These are phyloP conservation scores for Hyperoplus immaculatus DNA, from an alignment of 2,797 vertebrate species.

Conservation along the genomic window DNA sequence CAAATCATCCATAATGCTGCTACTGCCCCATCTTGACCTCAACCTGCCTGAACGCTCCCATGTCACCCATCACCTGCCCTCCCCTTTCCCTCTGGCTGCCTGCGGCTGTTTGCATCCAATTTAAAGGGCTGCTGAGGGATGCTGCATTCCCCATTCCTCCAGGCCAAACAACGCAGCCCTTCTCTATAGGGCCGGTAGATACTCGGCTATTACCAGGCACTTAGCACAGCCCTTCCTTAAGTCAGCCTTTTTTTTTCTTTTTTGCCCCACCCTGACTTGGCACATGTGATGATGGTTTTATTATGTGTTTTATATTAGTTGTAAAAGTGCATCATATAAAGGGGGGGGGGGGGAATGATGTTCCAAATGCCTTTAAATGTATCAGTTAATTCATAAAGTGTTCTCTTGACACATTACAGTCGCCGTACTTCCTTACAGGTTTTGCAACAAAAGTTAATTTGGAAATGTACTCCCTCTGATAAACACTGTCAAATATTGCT, in stretches of 20 bases:
- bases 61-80: constrained; percentile 41
- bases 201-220: constrained; percentile 37
- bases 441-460: not conserved
- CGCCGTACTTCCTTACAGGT: not conserved
- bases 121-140: constrained; percentile 62
- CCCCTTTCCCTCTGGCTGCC: constrained; percentile 30
- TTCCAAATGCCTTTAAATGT: constrained; percentile 14
- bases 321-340: constrained; percentile 16
- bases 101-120: constrained; percentile 62
- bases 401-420: constrained; percentile 4
- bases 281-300: constrained; percentile 22
- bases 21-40: constrained; percentile 48
- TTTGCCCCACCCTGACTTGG: constrained; percentile 22
- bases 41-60: constrained; percentile 9
- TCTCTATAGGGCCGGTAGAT: constrained; percentile 5
- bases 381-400: constrained; percentile 5
- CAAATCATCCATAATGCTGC: constrained; percentile 57
- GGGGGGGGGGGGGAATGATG: no score
- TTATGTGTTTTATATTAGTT: not conserved
- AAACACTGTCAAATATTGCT: not conserved
- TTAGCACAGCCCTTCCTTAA: constrained; percentile 25
- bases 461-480: constrained; percentile 6
- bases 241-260: constrained; percentile 26
- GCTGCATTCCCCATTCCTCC: constrained; percentile 26
- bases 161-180: constrained; percentile 33